These are phyloP conservation scores for Drosophila nasuta DNA, from an alignment of 1,140 invertebrate genomes.

Conservation along the genomic window DNA sequence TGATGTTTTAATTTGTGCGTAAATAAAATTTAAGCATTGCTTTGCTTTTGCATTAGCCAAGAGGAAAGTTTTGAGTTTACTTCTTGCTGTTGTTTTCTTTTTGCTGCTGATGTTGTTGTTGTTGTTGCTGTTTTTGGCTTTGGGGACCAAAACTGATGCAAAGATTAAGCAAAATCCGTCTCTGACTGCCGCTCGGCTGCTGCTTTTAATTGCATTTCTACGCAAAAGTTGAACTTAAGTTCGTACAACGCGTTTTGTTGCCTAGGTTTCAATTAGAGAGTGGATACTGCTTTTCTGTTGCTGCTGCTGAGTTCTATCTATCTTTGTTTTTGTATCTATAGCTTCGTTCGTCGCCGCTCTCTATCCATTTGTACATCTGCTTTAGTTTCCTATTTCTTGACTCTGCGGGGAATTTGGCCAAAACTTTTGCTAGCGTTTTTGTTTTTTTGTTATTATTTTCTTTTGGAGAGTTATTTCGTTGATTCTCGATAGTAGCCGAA, in stretches of 20 bases:
- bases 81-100: conserved; percentile 27
- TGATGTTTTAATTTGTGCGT: conserved; percentile 80
- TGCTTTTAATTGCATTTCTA: conserved; percentile 80
- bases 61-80: conserved; percentile 59
- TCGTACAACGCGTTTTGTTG: conserved; percentile 48
- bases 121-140: conserved; percentile 45
- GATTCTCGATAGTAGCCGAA: conserved; percentile 68
- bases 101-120: conserved; percentile 36
- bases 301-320: conserved; percentile 22
- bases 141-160: conserved; percentile 76
- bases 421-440: conserved; percentile 37
- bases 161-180: conserved; percentile 78
- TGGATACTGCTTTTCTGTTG: background rate
- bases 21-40: conserved; percentile 78
- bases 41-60: conserved; percentile 69
- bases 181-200: conserved; percentile 77
- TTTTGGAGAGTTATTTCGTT: conserved; percentile 64
- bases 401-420: conserved; percentile 32
- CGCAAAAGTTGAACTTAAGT: conserved; percentile 73
- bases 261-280: conserved; percentile 75
- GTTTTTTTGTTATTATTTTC: conserved; percentile 43
- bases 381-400: conserved; percentile 9
- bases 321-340: conserved; percentile 16
- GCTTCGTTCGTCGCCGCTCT: background rate
- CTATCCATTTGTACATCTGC: conserved; percentile 18